Evolutionary conservation across 1,140 invertebrate genomes (phyloP), one percentile per base, ranked within the genome.

Genomic region (Hypsibius dujardini): DNA sequence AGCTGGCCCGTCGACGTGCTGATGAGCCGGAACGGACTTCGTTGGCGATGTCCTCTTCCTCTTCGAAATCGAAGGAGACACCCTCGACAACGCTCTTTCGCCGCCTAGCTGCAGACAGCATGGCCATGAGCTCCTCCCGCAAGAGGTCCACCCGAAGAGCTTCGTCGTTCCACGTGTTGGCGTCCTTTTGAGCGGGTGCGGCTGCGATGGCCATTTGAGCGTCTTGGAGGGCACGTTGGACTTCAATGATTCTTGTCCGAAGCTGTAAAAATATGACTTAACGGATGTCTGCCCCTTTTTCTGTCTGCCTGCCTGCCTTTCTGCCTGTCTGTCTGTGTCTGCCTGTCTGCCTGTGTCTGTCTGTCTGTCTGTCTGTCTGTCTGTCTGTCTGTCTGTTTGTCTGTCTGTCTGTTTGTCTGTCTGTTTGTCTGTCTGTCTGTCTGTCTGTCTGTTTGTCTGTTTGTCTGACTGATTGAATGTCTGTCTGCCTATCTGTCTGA

Each of bases 41-140:
- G 40, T 67, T 67, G 62, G 42, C 12, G 12, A 67, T 67, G 40
- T 67, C 62, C 42, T 67, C 62, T 7, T 67, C 62, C 40, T 67
- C 62, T 42, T 67, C 62, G 42, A 67, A 67, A 42, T 67, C 62
- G 12, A 67, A 15, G 40, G 62, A 67, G 62, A 67, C 62, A 7
- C 62, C 62, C 62, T 67, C 12, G 42, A 67, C 12, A 67, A 67
- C 62, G 40, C 62, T 67, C 40, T 67, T 67, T 40, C 62, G 12
- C 40, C 62, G 12, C 3, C 62, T 12, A 7, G 62, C 62, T 7
- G 42, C 40, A 12, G 62, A 67, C 12, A 67, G 12, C 62, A 67
- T 67, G 12, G 12, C 12, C 62, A 67, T 42, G 42, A 67, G 62
- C 12, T 67, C 62, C 42, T 67, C 62, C 42, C 45, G 12, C 42